Percentiles rank a stretch among this genome's conserved stretches.
Evolutionary conservation across 2,113 vertebrate species (phyloP).

Genomic region (Promerops cafer): DNA sequence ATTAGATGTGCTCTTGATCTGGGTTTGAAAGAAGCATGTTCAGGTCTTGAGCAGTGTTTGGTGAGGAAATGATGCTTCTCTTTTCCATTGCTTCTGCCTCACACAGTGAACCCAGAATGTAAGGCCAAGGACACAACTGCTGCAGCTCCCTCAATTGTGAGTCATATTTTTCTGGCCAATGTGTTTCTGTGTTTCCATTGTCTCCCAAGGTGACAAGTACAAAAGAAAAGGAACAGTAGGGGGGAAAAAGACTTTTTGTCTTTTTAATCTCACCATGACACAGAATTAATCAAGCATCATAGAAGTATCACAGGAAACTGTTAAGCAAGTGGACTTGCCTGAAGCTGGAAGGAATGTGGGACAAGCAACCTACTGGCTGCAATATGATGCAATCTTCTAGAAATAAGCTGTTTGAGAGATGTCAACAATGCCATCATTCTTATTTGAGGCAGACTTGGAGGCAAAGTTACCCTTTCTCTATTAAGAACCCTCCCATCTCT

Average conservation of each 20-base stretch:
- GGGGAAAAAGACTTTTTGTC: neutral
- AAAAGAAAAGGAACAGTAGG: neutral
- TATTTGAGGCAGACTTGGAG: neutral
- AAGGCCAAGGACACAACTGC: neutral
- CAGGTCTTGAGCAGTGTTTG: neutral
- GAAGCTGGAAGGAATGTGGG: neutral
- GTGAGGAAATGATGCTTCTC: neutral
- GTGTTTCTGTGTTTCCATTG: neutral
- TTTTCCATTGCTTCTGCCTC: neutral
- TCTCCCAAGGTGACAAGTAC: neutral
- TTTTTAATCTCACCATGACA: neutral
- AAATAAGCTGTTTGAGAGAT: neutral
- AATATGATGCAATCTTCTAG: neutral
- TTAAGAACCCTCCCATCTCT: neutral
- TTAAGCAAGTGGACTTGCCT: neutral
- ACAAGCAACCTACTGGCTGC: neutral
- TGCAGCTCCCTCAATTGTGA: neutral
- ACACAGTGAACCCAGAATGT: neutral
- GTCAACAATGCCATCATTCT: neutral
- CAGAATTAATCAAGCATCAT: neutral
- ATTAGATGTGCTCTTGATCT: neutral
- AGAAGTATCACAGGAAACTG: neutral
- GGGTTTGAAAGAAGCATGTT: neutral
- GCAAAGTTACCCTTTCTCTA: neutral
- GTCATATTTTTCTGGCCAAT: neutral